These are phyloP conservation scores for Piezodorus guildinii DNA, from an alignment of 1,140 invertebrate genomes.

Conservation along the genomic window DNA sequence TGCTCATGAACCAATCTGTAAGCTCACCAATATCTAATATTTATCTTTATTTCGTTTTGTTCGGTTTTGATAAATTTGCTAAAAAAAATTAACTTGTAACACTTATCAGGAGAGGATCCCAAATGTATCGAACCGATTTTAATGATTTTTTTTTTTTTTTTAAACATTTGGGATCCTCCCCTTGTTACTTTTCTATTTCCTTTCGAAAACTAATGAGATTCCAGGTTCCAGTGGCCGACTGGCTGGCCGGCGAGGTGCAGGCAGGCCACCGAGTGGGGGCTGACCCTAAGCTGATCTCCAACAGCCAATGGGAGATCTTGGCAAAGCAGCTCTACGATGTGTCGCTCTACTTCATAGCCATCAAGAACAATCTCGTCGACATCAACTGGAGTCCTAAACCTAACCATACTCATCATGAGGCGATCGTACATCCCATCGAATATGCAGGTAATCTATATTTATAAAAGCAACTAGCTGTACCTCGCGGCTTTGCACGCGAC, in stretches of 20 bases:
- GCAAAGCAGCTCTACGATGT: constrained; percentile 41
- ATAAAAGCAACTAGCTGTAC: no score
- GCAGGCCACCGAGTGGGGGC: constrained; percentile 58
- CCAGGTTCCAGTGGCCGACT: constrained; percentile 27
- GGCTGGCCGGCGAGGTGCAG: constrained; percentile 49
- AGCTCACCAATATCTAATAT: background rate
- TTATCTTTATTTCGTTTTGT: no score
- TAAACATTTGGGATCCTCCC: no score
- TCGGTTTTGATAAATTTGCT: no score
- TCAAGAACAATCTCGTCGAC: constrained; percentile 70
- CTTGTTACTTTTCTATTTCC: no score
- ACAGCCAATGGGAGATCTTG: constrained; percentile 48
- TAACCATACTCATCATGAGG: constrained; percentile 23
- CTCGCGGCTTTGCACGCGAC: no score
- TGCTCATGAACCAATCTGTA: constrained; percentile 8
- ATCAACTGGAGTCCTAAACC: constrained; percentile 48
- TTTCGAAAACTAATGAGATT: no score
- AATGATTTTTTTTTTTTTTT: no score
- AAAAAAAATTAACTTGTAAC: no score
- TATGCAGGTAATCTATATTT: constrained; percentile 29
- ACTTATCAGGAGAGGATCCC: no score
- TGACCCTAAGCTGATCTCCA: constrained; percentile 62
- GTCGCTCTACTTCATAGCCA: constrained; percentile 44
- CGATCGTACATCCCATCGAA: constrained; percentile 20
- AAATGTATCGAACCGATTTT: no score